A percentile compares a stretch with the other conserved stretches of the same genome.
These are phyloP conservation scores for Temnothorax rugatulus DNA, from an alignment of 2,888 invertebrate genomes.

Conservation along the genomic window DNA sequence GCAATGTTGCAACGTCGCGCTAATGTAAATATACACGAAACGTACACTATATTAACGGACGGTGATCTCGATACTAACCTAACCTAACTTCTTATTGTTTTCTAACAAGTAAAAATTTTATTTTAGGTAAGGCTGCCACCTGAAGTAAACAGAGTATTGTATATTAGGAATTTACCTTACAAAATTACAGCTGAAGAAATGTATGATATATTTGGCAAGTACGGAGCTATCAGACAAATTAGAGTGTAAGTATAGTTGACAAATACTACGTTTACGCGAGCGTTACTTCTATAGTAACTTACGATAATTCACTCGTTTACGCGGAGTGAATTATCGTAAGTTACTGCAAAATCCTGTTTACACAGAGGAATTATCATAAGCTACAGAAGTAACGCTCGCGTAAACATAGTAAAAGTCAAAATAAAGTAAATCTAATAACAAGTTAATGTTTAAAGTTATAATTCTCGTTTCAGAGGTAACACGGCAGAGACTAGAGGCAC, in stretches of 20 bases:
- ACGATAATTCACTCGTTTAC: too few species aligned
- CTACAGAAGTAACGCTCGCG: too few species aligned
- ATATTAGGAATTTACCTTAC: conserved; percentile 98
- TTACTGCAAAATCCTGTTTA: too few species aligned
- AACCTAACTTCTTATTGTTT: conserved; percentile 13
- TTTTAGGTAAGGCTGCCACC: conserved; percentile 97
- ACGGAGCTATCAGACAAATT: conserved; percentile 99
- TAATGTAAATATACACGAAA: conserved; percentile 88
- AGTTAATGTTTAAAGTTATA: neutral
- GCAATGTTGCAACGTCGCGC: conserved; percentile 91
- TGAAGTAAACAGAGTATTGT: conserved; percentile 98
- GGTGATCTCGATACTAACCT: neutral
- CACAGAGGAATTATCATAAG: too few species aligned
- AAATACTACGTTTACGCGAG: too few species aligned
- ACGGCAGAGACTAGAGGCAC: conserved; percentile 99
- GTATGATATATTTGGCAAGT: conserved; percentile 99
- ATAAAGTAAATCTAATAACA: neutral
- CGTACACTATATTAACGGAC: too few species aligned
- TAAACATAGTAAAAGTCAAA: neutral
- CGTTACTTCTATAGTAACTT: too few species aligned
- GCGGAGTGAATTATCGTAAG: too few species aligned
- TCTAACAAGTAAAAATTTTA: conserved; percentile 27
- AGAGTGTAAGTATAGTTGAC: conserved; percentile 93
- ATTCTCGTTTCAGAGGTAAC: conserved; percentile 92
- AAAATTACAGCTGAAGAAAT: conserved; percentile 99